Base-by-base conservation (phyloP, 2,113 vertebrate species). In the Brachypteracias leptosomus region DNA sequence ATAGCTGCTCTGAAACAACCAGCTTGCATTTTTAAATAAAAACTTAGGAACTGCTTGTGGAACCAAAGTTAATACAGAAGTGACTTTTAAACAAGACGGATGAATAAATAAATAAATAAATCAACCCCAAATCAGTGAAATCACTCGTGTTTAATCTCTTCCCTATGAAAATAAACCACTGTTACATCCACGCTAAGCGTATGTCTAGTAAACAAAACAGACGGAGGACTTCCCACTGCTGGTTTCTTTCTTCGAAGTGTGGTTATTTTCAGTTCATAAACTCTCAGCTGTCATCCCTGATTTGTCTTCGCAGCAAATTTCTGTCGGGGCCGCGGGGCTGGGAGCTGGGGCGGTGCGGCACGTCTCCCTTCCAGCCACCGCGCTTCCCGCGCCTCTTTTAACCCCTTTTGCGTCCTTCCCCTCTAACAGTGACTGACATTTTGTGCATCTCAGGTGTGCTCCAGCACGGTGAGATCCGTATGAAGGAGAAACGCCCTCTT, bases 241-340 rank as follows among this genome's bases (percentile, higher is more conserved):
- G 76, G 46, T 68, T 86, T 71, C 93, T 94, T 93, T 94, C 82
- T 70, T 63, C 77, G 82, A 62, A 77, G 78, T 90, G 54, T 38
- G 76, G 51, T 72, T 97, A 85, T 93, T 96, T 94, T 89, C 95
- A 97, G 94, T 93, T 90, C 96, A 90, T 52, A 96, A 97, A 95
- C 76, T 63, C 83, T 77, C 61, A 62, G 82, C 95, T 90, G 93
- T 38, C 90, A 83, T 38, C 55, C 35, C 81, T 11, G 58, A 62
- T 91, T 93, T 91, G 73, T 94, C 90, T n/a, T 54, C 16, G 3
- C 85, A 17, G 68, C 35, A 22, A 18, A 65, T 77, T 59, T 31
- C 67, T 46, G 92, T 13, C 21, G 77, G 95, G 80, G 74, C 11
- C 42, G 11, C 42, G 42, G 42, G 15, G 42, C 42, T 15, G 11